Conservation (phyloP, 2,888 invertebrate species). For the Leptarthrus brevirostris region DNA sequence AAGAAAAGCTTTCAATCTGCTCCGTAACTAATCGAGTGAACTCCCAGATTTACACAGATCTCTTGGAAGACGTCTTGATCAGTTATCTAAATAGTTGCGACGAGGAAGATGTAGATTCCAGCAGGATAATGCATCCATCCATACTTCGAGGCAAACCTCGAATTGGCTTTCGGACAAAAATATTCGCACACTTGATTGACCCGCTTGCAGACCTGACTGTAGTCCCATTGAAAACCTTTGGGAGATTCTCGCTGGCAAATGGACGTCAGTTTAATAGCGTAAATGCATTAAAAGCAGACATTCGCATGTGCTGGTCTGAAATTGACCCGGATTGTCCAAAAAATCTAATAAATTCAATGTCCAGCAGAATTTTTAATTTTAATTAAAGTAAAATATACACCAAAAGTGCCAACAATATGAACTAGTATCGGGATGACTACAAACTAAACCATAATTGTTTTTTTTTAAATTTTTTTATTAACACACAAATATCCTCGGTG, state of each 20-base stretch:
- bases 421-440: too few relatives aligned
- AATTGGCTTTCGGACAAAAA: slow-evolving; percentile 12
- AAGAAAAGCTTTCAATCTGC: slow-evolving; percentile 21
- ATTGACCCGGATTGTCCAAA: slow-evolving; percentile 4
- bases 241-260: slow-evolving; percentile 1
- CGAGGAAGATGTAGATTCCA: slow-evolving; percentile 6
- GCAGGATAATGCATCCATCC: not conserved
- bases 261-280: not conserved
- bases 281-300: slow-evolving; percentile 4
- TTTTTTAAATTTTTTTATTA: too few relatives aligned
- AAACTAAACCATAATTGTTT: too few relatives aligned
- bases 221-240: slow-evolving; percentile 3
- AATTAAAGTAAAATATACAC: not conserved
- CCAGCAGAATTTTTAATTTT: not conserved
- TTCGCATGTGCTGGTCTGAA: not conserved
- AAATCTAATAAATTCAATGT: slow-evolving; percentile 3
- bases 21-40: slow-evolving; percentile 9
- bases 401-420: not conserved
- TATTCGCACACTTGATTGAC: not conserved
- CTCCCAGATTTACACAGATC: slow-evolving; percentile 32
- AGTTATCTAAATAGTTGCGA: slow-evolving; percentile 8
- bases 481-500: too few relatives aligned
- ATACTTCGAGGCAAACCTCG: not conserved
- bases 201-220: not conserved
- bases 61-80: slow-evolving; percentile 29